A percentile compares a stretch with the other conserved stretches of the same genome.
Evolutionary conservation across 1,140 invertebrate genomes (phyloP).

Genomic region (Babylonia areolata): DNA sequence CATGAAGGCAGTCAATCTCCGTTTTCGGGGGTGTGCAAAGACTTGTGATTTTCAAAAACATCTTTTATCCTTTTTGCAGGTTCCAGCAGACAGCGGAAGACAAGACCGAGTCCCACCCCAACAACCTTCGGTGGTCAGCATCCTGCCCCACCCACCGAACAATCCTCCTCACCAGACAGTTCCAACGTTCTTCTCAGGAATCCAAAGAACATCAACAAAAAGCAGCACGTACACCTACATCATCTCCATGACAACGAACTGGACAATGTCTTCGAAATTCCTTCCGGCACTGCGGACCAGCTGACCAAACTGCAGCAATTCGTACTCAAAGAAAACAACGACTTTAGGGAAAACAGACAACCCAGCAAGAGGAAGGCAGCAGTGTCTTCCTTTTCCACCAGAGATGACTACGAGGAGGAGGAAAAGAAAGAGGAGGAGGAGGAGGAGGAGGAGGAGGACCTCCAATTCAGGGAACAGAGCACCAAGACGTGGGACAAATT

Average conservation of each 20-base stretch:
- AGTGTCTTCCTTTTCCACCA: neutral
- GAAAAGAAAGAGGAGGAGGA: too few relatives aligned
- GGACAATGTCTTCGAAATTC: neutral
- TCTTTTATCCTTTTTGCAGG: slow-evolving; percentile 3
- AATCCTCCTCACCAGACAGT: slow-evolving; percentile 2
- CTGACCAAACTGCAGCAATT: slow-evolving; percentile 28
- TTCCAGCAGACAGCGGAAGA: slow-evolving; percentile 3
- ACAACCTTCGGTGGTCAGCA: neutral
- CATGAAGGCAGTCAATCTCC: too few relatives aligned
- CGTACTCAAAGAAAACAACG: slow-evolving; percentile 14
- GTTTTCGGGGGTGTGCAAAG: too few relatives aligned
- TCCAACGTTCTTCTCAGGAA: slow-evolving; percentile 23
- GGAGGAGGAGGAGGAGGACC: too few relatives aligned
- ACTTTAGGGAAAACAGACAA: slow-evolving; percentile 14
- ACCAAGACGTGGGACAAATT: neutral
- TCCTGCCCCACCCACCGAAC: neutral
- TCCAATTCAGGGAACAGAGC: neutral
- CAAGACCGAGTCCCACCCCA: neutral
- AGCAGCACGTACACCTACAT: slow-evolving; percentile 12
- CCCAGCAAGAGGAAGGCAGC: neutral
- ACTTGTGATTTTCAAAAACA: too few relatives aligned
- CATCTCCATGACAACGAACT: slow-evolving; percentile 9
- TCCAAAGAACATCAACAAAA: neutral
- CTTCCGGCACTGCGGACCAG: slow-evolving; percentile 13
- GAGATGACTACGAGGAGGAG: neutral